phyloP scores from a whole-genome alignment of 2,797 vertebrate species.

The Phrynocephalus guinanensis region DNA sequence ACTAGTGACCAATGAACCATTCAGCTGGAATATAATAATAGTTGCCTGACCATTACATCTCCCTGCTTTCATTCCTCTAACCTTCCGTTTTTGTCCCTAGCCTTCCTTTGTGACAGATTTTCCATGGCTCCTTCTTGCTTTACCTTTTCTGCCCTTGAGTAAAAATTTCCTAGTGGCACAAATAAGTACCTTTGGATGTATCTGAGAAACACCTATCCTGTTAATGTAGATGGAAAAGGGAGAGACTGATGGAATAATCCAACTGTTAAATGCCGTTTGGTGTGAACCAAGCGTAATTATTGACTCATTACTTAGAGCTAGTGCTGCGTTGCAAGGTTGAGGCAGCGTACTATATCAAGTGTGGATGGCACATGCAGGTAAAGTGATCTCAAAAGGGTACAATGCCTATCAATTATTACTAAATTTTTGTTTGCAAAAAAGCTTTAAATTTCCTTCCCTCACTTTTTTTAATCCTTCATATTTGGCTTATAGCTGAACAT shows the following conservation, averaged over 20 bases:
- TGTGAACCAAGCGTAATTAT: neutral
- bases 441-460: neutral
- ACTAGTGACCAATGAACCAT: neutral
- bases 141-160: neutral
- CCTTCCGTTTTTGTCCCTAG: neutral
- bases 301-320: neutral
- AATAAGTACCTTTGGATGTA: neutral
- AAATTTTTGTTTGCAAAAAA: neutral
- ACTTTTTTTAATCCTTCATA: neutral
- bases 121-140: neutral
- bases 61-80: neutral
- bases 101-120: neutral
- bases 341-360: neutral
- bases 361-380: neutral
- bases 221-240: neutral
- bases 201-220: neutral
- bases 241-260: neutral
- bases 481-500: slow-evolving; percentile 3
- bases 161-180: neutral
- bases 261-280: neutral
- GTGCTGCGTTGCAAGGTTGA: neutral
- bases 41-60: neutral
- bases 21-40: neutral
- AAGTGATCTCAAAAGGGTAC: neutral
- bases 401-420: neutral